Conservation (phyloP, 2,888 invertebrate genomes). For the Hartigia nigra region DNA sequence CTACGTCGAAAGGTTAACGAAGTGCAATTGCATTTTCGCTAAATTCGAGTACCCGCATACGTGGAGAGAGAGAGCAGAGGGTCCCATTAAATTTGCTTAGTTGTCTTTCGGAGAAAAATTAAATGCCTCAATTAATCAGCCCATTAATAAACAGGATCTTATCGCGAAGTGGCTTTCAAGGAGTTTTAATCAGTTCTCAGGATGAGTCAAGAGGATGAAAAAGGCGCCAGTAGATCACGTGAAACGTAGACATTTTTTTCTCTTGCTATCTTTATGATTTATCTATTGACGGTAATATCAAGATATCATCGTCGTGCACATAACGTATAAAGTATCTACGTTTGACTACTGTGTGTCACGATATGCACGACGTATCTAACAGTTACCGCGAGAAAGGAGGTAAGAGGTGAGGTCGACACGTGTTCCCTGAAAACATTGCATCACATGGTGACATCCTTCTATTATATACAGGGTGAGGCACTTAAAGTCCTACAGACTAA, state of each 20-base stretch:
- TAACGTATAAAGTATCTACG: neutral
- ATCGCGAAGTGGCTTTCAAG: neutral
- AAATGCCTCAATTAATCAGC: neutral
- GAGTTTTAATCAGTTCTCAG: neutral
- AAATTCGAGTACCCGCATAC: neutral
- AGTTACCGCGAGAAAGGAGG: neutral
- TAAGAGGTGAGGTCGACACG: neutral
- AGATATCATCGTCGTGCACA: neutral
- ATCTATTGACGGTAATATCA: neutral
- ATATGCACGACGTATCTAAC: neutral
- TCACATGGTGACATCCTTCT: conserved; percentile 47
- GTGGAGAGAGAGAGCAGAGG: neutral
- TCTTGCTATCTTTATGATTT: neutral
- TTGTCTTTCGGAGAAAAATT: neutral
- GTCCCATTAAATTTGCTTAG: neutral
- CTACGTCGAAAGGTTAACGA: neutral
- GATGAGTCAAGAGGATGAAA: neutral
- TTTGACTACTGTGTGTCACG: neutral
- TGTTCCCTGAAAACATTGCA: conserved; percentile 42
- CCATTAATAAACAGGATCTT: neutral
- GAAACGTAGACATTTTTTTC: neutral
- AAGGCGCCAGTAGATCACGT: neutral
- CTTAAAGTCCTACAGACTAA: too few relatives aligned
- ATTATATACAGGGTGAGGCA: too few relatives aligned
- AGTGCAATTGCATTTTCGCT: neutral